Conservation (phyloP, 2,888 invertebrate species). For the Choristoneura rosaceana region DNA sequence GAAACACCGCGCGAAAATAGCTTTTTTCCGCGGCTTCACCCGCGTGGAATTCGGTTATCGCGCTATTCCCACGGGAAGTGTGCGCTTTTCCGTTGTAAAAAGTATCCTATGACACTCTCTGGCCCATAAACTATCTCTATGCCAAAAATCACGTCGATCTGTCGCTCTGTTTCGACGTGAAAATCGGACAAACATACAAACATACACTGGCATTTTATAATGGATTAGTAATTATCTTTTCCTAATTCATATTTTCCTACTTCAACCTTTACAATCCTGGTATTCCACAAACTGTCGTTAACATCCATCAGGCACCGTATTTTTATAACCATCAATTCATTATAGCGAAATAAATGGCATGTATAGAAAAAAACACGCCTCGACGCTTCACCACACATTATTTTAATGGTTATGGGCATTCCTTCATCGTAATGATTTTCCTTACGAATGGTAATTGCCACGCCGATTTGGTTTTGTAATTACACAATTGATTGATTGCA, state of each 20-base stretch:
- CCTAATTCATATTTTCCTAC: not conserved
- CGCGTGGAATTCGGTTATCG: too few species aligned
- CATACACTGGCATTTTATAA: too few species aligned
- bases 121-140: too few species aligned
- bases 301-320: conserved; percentile 21
- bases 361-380: conserved; percentile 1
- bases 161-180: too few species aligned
- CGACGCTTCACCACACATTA: conserved; percentile 31
- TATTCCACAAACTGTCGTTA: not conserved
- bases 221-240: too few species aligned
- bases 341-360: conserved; percentile 30
- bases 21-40: too few species aligned
- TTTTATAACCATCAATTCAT: conserved; percentile 32
- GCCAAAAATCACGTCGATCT: too few species aligned
- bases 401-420: conserved; percentile 40
- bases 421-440: conserved; percentile 34
- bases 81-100: too few species aligned
- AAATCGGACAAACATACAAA: too few species aligned
- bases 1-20: too few species aligned
- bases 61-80: too few species aligned
- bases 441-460: conserved; percentile 40
- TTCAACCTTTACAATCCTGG: not conserved
- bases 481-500: conserved; percentile 35
- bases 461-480: conserved; percentile 34
- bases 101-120: too few species aligned